Evolutionary conservation across 2,113 vertebrate species (phyloP), one percentile per base, ranked within the genome.

Genomic region (Struthidea cinerea): DNA sequence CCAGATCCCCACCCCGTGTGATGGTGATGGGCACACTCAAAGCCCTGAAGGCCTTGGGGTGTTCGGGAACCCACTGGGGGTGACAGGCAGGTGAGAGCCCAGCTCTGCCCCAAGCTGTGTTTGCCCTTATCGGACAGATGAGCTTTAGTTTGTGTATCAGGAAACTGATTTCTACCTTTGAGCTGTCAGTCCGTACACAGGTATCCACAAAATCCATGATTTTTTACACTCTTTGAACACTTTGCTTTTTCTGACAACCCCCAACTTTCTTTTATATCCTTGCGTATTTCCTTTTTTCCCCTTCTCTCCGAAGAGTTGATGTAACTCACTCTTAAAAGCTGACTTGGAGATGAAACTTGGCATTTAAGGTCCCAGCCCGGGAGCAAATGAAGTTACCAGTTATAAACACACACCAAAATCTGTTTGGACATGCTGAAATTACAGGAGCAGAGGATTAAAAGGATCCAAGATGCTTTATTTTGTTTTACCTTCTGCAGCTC

Each of bases 321-420:
- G 41, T 67, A 82, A 87, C 80, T 89, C 90, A 50, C 57, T 76
- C 86, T 84, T 94, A 96, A 95, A 96, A 95, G 90, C 92, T 50
- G 81, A 91, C 88, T 90, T 90, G 84, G 70, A 96, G 90, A 94
- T 95, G 93, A 96, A 97, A 96, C 97, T 93, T 96, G 97, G 95
- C 94, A 94, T 96, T 95, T 93, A 37, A 96, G 90, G 94, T 92
- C 95, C 93, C 96, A 91, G 95, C 92, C 95, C 4, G 18, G 88
- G 93, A 97, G 96, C 97, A 96, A 97, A 97, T 49, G 92, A 94
- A 97, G 94, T 97, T 97, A 95, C 95, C 89, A 80, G 92, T 97
- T 97, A 94, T 76, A 97, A 96, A 96, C 90, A 96, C 92, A 82
- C 94, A 94, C 96, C 92, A 67, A 96, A 96, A 96, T 96, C 94